Evolutionary conservation across 2,888 invertebrate genomes (phyloP).

Genomic region (Oligia latruncula): DNA sequence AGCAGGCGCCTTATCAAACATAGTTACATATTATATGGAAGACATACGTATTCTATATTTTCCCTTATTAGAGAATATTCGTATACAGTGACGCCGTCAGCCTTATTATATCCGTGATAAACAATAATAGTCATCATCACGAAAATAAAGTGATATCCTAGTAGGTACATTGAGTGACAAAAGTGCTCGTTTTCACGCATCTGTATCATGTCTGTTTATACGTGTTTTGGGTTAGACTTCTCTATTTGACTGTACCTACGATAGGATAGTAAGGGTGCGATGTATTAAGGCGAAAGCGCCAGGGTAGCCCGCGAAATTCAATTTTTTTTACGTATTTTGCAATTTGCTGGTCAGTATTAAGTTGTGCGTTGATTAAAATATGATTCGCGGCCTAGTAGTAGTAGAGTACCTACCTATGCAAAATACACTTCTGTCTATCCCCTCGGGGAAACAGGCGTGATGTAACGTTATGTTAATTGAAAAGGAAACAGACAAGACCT

Average conservation of each 20-base stretch:
- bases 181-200: slow-evolving; percentile 75
- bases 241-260: slow-evolving; percentile 54
- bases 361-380: too few species aligned
- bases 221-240: slow-evolving; percentile 60
- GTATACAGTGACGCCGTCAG: slow-evolving; percentile 70
- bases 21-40: slow-evolving; percentile 41
- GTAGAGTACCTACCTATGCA: neutral
- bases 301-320: too few species aligned
- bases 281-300: too few species aligned
- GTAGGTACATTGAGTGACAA: slow-evolving; percentile 72
- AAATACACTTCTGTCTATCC: neutral
- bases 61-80: slow-evolving; percentile 74
- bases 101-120: slow-evolving; percentile 77
- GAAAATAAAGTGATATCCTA: slow-evolving; percentile 79
- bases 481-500: slow-evolving; percentile 2
- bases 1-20: slow-evolving; percentile 38
- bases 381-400: too few species aligned
- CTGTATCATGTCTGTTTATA: slow-evolving; percentile 64
- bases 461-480: neutral
- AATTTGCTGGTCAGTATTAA: too few species aligned
- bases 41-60: slow-evolving; percentile 50
- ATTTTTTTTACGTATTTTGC: too few species aligned
- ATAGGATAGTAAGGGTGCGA: slow-evolving; percentile 57
- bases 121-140: slow-evolving; percentile 77
- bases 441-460: too few species aligned